A percentile compares a stretch with the other conserved stretches of the same genome.
Evolutionary conservation across 2,888 invertebrate genomes (phyloP).

Genomic region (Acrobasis repandana): DNA sequence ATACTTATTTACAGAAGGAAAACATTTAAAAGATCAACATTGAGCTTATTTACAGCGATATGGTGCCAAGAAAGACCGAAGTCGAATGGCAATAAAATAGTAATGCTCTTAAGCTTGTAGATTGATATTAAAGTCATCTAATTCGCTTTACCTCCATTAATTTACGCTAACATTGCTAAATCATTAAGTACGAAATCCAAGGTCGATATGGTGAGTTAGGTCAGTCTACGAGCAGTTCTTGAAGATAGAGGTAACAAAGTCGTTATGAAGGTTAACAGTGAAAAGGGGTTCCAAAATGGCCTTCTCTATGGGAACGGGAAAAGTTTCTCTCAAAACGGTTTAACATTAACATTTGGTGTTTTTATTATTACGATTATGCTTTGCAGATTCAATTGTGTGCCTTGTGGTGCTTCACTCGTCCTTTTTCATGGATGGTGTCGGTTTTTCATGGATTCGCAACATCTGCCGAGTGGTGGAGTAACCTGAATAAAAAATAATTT

Average conservation of each 20-base stretch:
- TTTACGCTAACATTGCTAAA: conserved; percentile 4
- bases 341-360: conserved; percentile 50
- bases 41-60: conserved; percentile 54
- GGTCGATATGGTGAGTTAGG: conserved; percentile 53
- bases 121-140: conserved; percentile 12
- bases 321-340: conserved; percentile 44
- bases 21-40: conserved; percentile 41
- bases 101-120: conserved; percentile 9
- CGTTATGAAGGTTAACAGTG: conserved; percentile 36
- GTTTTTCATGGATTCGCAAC: conserved; percentile 9
- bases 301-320: conserved; percentile 42
- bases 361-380: conserved; percentile 43
- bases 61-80: conserved; percentile 5
- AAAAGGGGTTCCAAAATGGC: conserved; percentile 52
- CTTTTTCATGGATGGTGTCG: conserved; percentile 25
- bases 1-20: conserved; percentile 40
- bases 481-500: conserved; percentile 26
- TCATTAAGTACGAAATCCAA: conserved; percentile 24
- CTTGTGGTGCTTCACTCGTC: background rate
- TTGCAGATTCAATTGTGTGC: conserved; percentile 6
- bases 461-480: conserved; percentile 2
- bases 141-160: conserved; percentile 8
- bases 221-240: conserved; percentile 47
- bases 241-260: conserved; percentile 29
- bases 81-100: conserved; percentile 6